Conservation (phyloP, 2,113 vertebrate genomes). For the Gymnarchus niloticus region DNA sequence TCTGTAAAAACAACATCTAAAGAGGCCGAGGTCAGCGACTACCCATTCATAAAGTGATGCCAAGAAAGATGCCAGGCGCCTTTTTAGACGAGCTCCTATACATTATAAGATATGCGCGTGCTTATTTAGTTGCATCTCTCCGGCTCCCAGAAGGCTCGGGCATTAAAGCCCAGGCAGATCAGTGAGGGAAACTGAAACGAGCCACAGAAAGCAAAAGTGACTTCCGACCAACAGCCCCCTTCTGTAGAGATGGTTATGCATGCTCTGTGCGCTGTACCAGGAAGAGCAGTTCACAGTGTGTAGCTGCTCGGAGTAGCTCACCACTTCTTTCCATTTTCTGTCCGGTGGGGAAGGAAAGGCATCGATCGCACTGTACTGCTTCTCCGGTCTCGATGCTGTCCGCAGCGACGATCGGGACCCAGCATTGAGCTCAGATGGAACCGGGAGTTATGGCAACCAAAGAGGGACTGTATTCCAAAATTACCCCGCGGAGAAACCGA, state of each 20-base stretch:
- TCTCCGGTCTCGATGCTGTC: conserved; percentile 27
- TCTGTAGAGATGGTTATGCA: conserved; percentile 42
- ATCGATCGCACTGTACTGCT: conserved; percentile 26
- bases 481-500: conserved; percentile 80
- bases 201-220: conserved; percentile 39
- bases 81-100: conserved; percentile 26
- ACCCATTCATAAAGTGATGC: conserved; percentile 74
- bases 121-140: not conserved
- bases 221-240: conserved; percentile 53
- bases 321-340: conserved; percentile 23
- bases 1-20: conserved; percentile 32
- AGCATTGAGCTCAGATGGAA: conserved; percentile 60
- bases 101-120: not conserved
- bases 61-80: conserved; percentile 32
- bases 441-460: conserved; percentile 80
- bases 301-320: conserved; percentile 5
- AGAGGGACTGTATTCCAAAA: conserved; percentile 89
- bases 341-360: conserved; percentile 1
- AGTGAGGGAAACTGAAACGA: conserved; percentile 30
- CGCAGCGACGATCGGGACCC: conserved; percentile 49
- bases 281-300: conserved; percentile 22
- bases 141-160: conserved; percentile 18
- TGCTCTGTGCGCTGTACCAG: conserved; percentile 30
- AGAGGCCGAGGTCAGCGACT: conserved; percentile 47
- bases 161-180: conserved; percentile 30